These are phyloP conservation scores for Epinotia demarniana DNA, from an alignment of 2,888 invertebrate species.

Conservation along the genomic window DNA sequence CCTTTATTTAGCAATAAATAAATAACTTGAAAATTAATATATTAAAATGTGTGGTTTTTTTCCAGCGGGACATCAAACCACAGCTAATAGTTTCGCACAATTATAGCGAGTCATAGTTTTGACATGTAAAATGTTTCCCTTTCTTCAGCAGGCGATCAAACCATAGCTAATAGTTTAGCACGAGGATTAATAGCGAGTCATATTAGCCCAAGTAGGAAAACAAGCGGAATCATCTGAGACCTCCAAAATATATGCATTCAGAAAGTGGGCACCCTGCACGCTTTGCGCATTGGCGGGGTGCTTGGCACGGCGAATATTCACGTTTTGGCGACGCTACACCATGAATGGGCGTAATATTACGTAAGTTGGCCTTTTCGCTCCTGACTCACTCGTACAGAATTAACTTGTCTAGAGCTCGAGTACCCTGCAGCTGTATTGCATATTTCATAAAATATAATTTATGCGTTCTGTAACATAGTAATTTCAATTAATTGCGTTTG, in stretches of 20 bases:
- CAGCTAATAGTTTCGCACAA: too few species aligned
- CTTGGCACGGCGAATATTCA: conserved; percentile 53
- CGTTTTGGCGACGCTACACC: conserved; percentile 63
- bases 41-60: too few species aligned
- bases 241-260: neutral
- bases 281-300: conserved; percentile 20
- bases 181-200: neutral
- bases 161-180: neutral
- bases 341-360: conserved; percentile 75
- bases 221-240: neutral
- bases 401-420: conserved; percentile 66
- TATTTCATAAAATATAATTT: conserved; percentile 58
- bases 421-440: conserved; percentile 63
- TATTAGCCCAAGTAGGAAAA: neutral
- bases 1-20: too few species aligned
- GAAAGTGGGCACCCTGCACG: conserved; percentile 34
- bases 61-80: too few species aligned
- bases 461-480: conserved; percentile 40
- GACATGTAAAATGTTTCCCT: too few species aligned
- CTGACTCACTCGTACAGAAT: conserved; percentile 75
- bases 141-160: too few species aligned
- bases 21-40: too few species aligned
- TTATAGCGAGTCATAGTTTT: too few species aligned
- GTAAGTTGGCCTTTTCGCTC: conserved; percentile 68
- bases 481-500: conserved; percentile 33